Base-by-base conservation (phyloP, 2,797 vertebrate genomes). In the Diplodus puntazzo region DNA sequence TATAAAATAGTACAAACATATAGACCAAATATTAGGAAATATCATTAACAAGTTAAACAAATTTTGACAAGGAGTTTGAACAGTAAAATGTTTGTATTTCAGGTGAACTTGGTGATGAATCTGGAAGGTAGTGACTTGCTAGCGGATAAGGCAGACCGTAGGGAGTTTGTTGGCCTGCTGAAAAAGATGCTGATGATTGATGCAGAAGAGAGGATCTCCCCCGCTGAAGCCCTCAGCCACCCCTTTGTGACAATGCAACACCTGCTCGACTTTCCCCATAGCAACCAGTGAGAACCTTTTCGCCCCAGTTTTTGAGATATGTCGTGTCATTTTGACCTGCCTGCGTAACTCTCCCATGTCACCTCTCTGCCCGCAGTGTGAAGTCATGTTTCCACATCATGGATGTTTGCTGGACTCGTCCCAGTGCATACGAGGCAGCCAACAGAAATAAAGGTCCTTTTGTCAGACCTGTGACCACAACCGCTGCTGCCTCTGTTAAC, bases 41-140 rank as follows among this genome's bases (percentile, higher is more conserved):
- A 11, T 39, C 39, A 39, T 39, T 11, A 39, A 39, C 39, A 39
- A 39, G 9, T 11, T 39, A 25, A 25, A 25, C 25, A 25, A 25
- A 10, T 71, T 50, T 27, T 69, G 1, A 39, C 16, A 30, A 5
- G 21, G 27, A 2, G 39, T n/a, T 52, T 69, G 42, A 67, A 75
- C 14, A 1, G n/a, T 59, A 16, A 50, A 18, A 45, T 64, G 25
- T 86, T 61, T 85, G 17, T 68, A 1, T 72, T 79, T 9, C 87
- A 99, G 98, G 98, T 99, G 96, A 99, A 99, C 96, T 96, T 98
- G 92, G 96, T 98, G 94, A 97, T 99, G 97, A 98, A 98, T 95
- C 94, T 99, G 92, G 98, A 99, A 95, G 97, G 98, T 95, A 97
- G 96, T 95, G 98, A 99, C 92, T 94, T 97, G 92, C 91, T 97